These are phyloP conservation scores for Cryptotis parvus DNA, from an alignment of 2,113 vertebrate species.

Conservation along the genomic window DNA sequence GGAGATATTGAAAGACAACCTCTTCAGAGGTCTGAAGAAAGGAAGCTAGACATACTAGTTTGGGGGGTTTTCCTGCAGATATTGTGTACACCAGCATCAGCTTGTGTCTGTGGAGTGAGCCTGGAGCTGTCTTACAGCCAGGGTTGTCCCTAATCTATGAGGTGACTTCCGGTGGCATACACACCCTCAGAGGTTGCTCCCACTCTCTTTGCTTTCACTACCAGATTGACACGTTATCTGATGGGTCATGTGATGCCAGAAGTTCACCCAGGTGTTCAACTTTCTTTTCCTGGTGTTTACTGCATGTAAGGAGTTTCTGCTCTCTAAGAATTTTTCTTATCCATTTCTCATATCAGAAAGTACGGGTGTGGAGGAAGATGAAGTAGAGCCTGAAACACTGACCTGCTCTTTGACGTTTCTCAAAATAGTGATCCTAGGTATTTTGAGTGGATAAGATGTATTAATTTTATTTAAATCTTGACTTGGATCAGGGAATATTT, in stretches of 20 bases:
- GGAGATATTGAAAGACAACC: no score
- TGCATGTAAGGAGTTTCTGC: not conserved
- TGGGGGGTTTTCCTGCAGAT: not conserved
- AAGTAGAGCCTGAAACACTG: not conserved
- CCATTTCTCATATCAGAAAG: constrained; percentile 29
- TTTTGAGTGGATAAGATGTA: not conserved
- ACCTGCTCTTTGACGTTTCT: not conserved
- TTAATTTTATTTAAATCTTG: no score
- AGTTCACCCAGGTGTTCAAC: no score
- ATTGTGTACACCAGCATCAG: not conserved
- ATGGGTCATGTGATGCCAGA: no score
- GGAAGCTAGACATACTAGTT: not conserved
- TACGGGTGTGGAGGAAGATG: not conserved
- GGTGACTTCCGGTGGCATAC: no score
- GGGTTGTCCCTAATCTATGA: no score
- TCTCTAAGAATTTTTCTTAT: not conserved
- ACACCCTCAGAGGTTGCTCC: no score
- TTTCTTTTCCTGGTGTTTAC: not conserved
- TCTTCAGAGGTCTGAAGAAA: not conserved
- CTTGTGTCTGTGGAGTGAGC: not conserved
- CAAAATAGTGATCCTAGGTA: not conserved
- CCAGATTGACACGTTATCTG: not conserved
- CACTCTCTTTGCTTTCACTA: not conserved
- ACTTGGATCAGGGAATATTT: no score
- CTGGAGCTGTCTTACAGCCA: not conserved